Conservation (phyloP, 2,797 vertebrate genomes). For the Catharus ustulatus region DNA sequence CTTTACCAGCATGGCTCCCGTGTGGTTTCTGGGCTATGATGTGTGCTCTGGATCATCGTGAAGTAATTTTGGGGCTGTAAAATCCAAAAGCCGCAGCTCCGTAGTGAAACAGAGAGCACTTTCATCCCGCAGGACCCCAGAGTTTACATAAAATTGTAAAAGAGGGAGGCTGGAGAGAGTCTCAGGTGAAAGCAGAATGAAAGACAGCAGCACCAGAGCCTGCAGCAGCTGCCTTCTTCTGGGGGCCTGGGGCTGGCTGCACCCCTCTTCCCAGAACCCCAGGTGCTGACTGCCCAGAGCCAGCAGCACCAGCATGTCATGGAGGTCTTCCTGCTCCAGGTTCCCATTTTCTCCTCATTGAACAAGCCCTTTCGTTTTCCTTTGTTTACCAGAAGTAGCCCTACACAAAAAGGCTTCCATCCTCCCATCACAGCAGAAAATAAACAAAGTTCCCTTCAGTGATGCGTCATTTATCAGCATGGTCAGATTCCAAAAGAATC, state of each 20-base stretch:
- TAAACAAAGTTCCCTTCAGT: neutral
- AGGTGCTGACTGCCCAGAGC: neutral
- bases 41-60: constrained; percentile 75
- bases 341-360: neutral
- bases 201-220: neutral
- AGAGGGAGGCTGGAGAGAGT: constrained; percentile 64
- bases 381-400: neutral
- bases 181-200: constrained; percentile 39
- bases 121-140: constrained; percentile 65
- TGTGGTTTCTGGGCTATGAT: constrained; percentile 73
- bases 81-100: constrained; percentile 72
- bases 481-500: neutral
- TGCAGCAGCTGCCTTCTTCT: neutral
- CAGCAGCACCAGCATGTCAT: neutral
- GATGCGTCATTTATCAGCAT: fast-evolving
- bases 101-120: constrained; percentile 66
- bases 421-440: neutral
- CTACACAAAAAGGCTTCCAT: neutral
- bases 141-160: constrained; percentile 58
- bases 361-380: neutral
- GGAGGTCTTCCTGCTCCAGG: fast-evolving
- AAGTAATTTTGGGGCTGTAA: constrained; percentile 72
- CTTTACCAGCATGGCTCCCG: constrained; percentile 63
- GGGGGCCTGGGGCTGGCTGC: neutral
- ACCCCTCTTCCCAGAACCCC: neutral